Percentiles rank a stretch among this genome's conserved stretches.
Conservation (phyloP, 2,888 invertebrate genomes). For the Drosophila borborema region DNA sequence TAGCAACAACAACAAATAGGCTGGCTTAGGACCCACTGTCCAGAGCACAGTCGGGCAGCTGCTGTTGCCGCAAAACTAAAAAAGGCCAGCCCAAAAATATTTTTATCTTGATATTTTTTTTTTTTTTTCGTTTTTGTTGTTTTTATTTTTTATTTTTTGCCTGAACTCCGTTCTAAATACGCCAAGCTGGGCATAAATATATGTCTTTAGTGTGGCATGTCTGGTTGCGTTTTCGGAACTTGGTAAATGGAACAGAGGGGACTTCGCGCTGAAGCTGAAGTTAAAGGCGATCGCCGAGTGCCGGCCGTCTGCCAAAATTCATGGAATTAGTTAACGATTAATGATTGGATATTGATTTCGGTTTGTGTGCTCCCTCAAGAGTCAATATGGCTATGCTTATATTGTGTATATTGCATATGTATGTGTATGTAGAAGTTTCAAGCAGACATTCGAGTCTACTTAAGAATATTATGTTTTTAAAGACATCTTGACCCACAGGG, state of each 20-base stretch:
- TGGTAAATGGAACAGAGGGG: conserved; percentile 64
- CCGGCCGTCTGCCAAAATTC: conserved; percentile 68
- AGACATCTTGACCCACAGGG: background rate
- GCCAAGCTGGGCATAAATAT: conserved; percentile 73
- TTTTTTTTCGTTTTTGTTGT: conserved; percentile 24
- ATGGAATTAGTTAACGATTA: conserved; percentile 81
- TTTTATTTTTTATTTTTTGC: conserved; percentile 11
- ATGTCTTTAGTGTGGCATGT: conserved; percentile 78
- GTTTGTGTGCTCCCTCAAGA: conserved; percentile 19
- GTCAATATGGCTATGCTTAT: conserved; percentile 10
- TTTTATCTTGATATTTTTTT: conserved; percentile 76
- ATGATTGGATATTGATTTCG: conserved; percentile 80
- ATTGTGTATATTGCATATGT: background rate
- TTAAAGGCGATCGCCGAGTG: conserved; percentile 26
- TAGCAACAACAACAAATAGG: conserved; percentile 64
- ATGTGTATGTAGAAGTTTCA: background rate
- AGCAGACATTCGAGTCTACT: background rate
- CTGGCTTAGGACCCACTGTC: conserved; percentile 60
- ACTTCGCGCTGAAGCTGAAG: conserved; percentile 1
- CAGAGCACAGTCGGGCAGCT: conserved; percentile 40
- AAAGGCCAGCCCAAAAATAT: conserved; percentile 76
- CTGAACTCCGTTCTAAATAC: conserved; percentile 68
- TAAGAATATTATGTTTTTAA: background rate
- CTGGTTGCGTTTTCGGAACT: conserved; percentile 76
- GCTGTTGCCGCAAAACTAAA: conserved; percentile 54